A percentile compares a stretch with the other conserved stretches of the same genome.
Evolutionary conservation across 2,113 vertebrate genomes (phyloP).

Genomic region (Cryptoleucopteryx plumbea): DNA sequence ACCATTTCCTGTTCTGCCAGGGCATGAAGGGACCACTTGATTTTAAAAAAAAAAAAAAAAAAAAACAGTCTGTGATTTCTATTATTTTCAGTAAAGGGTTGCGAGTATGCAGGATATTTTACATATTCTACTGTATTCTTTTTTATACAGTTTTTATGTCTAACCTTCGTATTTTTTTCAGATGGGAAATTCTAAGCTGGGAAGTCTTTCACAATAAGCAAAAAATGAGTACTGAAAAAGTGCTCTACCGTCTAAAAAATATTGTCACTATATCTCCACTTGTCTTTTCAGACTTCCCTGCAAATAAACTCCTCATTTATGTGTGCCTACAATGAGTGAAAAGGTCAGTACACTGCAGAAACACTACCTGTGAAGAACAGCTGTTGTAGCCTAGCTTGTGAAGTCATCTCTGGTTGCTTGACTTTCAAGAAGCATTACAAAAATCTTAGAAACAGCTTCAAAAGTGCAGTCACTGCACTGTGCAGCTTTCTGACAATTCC

Average conservation of each 20-base stretch:
- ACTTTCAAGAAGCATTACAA: neutral
- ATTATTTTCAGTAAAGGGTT: neutral
- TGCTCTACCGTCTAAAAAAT: neutral
- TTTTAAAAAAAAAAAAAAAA: neutral
- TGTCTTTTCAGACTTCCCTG: neutral
- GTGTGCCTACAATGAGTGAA: neutral
- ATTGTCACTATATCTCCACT: neutral
- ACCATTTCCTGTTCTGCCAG: neutral
- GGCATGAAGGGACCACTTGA: neutral
- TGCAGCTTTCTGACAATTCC: neutral
- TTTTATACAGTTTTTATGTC: neutral
- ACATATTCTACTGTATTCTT: neutral
- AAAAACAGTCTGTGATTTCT: neutral
- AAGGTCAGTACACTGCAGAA: neutral
- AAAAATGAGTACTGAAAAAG: neutral
- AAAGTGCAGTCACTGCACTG: neutral
- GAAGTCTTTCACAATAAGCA: neutral
- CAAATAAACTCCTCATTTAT: neutral
- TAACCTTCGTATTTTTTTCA: neutral
- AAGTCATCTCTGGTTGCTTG: neutral
- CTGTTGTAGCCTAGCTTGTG: neutral
- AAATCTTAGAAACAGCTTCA: conserved; percentile 4
- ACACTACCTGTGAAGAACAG: neutral
- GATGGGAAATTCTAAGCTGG: neutral
- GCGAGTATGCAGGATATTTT: neutral